These are phyloP conservation scores for Resseliella maxima DNA, from an alignment of 2,888 invertebrate genomes.

Conservation along the genomic window DNA sequence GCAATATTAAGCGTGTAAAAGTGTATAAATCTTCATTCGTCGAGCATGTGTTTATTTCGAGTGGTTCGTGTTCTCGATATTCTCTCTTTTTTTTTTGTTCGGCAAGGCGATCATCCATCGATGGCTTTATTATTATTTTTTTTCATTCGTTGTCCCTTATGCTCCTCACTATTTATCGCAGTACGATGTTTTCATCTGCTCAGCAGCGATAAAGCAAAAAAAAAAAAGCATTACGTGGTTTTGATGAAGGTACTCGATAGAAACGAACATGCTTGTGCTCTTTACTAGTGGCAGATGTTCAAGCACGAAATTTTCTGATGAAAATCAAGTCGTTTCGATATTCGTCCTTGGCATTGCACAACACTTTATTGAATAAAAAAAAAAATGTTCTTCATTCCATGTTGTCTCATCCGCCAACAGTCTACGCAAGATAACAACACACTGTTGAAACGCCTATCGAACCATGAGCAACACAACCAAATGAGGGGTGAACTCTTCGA, in stretches of 20 bases:
- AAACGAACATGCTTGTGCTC: conserved; percentile 12
- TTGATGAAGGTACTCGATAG: conserved; percentile 40
- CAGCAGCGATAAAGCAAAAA: not conserved
- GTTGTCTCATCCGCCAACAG: not conserved
- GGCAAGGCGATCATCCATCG: conserved; percentile 2
- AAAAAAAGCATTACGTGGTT: conserved; percentile 1
- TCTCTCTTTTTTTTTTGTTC: not conserved
- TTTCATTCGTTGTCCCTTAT: not conserved
- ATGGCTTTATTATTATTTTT: conserved; percentile 21
- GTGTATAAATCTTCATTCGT: conserved; percentile 33
- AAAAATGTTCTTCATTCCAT: not conserved
- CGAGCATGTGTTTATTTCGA: conserved; percentile 46
- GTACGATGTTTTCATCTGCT: conserved; percentile 24
- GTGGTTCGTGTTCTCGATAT: not conserved
- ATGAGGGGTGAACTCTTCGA: not conserved
- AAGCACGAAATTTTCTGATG: not conserved
- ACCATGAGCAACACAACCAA: not conserved
- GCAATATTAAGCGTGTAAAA: conserved; percentile 10
- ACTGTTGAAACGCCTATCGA: not conserved
- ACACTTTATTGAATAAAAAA: not conserved
- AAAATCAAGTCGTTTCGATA: not conserved
- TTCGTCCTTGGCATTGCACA: conserved; percentile 7
- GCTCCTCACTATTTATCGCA: not conserved
- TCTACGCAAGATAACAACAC: not conserved
- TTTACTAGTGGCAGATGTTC: not conserved